phyloP scores from a whole-genome alignment of 2,888 invertebrate species.

The Mystacides longicornis region DNA sequence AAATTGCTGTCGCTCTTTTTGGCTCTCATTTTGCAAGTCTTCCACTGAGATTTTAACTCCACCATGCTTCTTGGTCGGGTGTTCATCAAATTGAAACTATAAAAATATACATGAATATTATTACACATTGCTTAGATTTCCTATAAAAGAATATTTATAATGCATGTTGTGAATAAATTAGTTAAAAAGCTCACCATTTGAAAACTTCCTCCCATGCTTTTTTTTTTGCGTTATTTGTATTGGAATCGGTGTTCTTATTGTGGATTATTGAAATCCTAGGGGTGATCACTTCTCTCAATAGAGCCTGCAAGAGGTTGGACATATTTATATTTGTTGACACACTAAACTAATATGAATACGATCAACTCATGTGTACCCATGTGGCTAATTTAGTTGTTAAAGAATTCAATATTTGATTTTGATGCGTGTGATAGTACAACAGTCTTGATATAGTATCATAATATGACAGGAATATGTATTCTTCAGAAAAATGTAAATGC shows the following conservation, averaged over 20 bases:
- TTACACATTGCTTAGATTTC: background rate
- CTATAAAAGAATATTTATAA: background rate
- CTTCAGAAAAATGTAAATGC: background rate
- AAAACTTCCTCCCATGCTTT: conserved; percentile 1
- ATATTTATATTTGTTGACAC: background rate
- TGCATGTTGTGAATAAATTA: background rate
- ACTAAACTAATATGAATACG: background rate
- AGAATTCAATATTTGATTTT: background rate
- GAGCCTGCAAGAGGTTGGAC: background rate
- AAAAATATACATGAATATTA: background rate
- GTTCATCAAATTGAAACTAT: background rate
- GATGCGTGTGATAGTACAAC: background rate
- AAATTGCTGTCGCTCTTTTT: background rate
- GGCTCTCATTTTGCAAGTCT: background rate
- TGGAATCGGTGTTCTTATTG: background rate
- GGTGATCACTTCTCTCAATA: background rate
- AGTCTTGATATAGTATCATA: background rate
- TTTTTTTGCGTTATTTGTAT: background rate
- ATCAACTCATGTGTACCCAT: background rate
- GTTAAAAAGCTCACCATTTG: background rate
- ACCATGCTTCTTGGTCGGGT: background rate
- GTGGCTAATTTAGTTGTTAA: background rate
- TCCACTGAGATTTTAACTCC: conserved; percentile 1
- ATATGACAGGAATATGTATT: background rate
- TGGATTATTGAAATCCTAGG: background rate